Evolutionary conservation across 2,797 vertebrate genomes (phyloP).

Genomic region (Lagothrix lagotricha): DNA sequence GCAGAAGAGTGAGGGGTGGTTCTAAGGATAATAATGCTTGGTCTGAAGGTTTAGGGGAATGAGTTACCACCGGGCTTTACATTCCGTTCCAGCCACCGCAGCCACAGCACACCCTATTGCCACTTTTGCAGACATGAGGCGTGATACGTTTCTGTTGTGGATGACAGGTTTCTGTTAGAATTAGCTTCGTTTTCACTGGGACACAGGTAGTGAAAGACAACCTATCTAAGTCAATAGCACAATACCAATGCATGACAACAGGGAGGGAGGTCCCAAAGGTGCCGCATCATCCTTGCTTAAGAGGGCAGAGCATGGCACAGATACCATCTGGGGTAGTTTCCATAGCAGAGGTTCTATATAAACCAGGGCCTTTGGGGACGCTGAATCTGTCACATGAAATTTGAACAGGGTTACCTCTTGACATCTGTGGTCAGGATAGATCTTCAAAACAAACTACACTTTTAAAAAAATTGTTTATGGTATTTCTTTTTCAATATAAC

Average conservation of each 20-base stretch:
- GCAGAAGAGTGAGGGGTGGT: background rate
- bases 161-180: background rate
- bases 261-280: background rate
- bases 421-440: background rate
- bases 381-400: background rate
- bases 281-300: fast-evolving
- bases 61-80: background rate
- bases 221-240: background rate
- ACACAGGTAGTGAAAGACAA: background rate
- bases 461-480: background rate
- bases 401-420: background rate
- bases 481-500: background rate
- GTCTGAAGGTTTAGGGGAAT: background rate
- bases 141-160: too few species aligned
- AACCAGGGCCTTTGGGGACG: background rate
- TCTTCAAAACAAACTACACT: background rate
- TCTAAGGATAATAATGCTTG: background rate
- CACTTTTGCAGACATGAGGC: background rate
- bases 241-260: background rate
- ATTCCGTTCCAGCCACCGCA: background rate
- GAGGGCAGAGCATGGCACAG: background rate
- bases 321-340: background rate
- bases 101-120: background rate
- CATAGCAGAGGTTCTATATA: background rate
- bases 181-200: background rate